Percentiles rank a stretch among this genome's conserved stretches.
Conservation (phyloP, 2,888 invertebrate genomes). For the Brachyptera putata region DNA sequence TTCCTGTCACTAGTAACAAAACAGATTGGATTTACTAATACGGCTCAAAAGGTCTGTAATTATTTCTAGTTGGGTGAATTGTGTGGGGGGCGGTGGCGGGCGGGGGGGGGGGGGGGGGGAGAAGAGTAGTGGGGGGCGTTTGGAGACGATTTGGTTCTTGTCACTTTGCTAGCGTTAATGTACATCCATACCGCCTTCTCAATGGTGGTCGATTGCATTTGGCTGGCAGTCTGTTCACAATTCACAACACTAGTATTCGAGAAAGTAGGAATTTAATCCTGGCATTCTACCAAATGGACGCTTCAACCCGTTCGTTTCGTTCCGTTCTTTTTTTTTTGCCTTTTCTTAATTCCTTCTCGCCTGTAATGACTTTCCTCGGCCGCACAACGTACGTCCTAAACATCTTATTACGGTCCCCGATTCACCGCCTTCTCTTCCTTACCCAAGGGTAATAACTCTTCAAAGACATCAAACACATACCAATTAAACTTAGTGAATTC, state of each 20-base stretch:
- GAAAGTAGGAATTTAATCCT: slow-evolving; percentile 24
- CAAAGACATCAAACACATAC: background rate
- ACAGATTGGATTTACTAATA: background rate
- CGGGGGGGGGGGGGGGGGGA: no score
- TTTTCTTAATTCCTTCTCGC: slow-evolving; percentile 28
- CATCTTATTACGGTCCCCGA: slow-evolving; percentile 5
- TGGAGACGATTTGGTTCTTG: background rate
- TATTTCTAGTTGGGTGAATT: no score
- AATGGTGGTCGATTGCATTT: slow-evolving; percentile 19
- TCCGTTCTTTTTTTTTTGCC: slow-evolving; percentile 15
- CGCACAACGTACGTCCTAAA: slow-evolving; percentile 9
- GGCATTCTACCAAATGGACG: slow-evolving; percentile 31
- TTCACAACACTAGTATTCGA: no score
- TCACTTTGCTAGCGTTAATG: background rate
- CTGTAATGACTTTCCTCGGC: slow-evolving; percentile 21
- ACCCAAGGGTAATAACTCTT: background rate
- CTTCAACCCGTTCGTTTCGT: background rate
- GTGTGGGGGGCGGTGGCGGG: no score
- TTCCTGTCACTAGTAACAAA: background rate
- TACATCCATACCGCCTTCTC: background rate
- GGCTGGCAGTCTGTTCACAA: slow-evolving; percentile 10
- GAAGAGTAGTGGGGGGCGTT: no score
- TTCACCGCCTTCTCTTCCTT: background rate
- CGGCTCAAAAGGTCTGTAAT: background rate
- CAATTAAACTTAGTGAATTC: background rate